Evolutionary conservation across 2,797 vertebrate species (phyloP).

Genomic region (Protosalanx chinensis): DNA sequence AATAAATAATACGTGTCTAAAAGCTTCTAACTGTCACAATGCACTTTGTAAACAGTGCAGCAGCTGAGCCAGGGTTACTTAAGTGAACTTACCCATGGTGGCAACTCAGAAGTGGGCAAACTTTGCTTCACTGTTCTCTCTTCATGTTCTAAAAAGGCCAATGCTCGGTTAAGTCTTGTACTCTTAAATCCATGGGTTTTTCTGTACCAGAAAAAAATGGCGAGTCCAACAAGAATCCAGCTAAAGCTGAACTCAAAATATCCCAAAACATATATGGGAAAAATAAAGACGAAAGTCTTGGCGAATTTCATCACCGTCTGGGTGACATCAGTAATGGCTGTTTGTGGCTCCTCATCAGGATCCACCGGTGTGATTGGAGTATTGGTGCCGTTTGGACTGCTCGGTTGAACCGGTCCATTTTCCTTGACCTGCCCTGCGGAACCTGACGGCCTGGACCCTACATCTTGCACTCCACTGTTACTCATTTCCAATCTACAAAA

Average conservation of each 20-base stretch:
- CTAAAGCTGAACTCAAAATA: slow-evolving; percentile 96
- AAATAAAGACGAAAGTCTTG: slow-evolving; percentile 85
- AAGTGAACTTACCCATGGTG: slow-evolving; percentile 86
- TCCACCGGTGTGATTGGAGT: slow-evolving; percentile 33
- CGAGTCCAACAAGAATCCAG: slow-evolving; percentile 89
- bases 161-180: slow-evolving; percentile 76
- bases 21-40: neutral
- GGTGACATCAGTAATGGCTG: slow-evolving; percentile 68
- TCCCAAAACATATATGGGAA: slow-evolving; percentile 89
- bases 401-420: slow-evolving; percentile 38
- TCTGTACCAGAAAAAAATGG: slow-evolving; percentile 81
- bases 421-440: slow-evolving; percentile 19
- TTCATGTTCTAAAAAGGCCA: slow-evolving; percentile 86
- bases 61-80: too few species aligned
- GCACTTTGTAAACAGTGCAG: slow-evolving; percentile 2
- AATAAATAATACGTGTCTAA: too few species aligned
- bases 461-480: slow-evolving; percentile 30
- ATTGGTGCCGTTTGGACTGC: slow-evolving; percentile 9
- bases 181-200: slow-evolving; percentile 72
- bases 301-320: slow-evolving; percentile 85
- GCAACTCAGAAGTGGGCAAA: slow-evolving; percentile 81
- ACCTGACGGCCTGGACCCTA: slow-evolving; percentile 39
- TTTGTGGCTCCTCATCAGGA: slow-evolving; percentile 54
- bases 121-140: slow-evolving; percentile 71
- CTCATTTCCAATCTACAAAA: slow-evolving; percentile 55